Conservation (phyloP, 1,140 invertebrate genomes). For the Andricus grossulariae region DNA sequence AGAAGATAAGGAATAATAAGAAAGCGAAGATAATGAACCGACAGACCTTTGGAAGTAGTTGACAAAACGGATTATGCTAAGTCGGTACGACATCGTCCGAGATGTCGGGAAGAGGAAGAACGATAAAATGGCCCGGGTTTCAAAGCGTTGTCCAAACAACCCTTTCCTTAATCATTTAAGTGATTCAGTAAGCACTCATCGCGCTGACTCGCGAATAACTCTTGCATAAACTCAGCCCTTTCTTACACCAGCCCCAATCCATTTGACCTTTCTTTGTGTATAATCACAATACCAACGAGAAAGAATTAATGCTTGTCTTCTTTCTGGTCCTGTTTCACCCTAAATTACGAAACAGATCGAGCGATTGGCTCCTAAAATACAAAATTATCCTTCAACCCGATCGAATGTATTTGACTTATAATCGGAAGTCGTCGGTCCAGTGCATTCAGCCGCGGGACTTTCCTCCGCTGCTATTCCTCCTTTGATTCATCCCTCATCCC, state of each 20-base stretch:
- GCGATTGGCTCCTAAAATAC: background rate
- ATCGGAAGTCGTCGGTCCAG: background rate
- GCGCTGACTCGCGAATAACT: conserved; percentile 67
- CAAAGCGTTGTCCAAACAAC: conserved; percentile 72
- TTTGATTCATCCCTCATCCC: background rate
- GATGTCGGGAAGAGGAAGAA: conserved; percentile 46
- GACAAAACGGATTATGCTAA: conserved; percentile 72
- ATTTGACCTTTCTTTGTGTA: conserved; percentile 56
- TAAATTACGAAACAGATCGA: background rate
- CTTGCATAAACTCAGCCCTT: conserved; percentile 70
- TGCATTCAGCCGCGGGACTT: background rate
- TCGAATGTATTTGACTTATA: background rate
- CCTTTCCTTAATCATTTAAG: conserved; percentile 76
- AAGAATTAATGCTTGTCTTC: conserved; percentile 42
- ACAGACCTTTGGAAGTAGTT: conserved; percentile 62
- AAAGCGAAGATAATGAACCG: conserved; percentile 63
- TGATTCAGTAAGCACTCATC: conserved; percentile 72
- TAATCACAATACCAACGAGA: conserved; percentile 57
- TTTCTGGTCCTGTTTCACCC: background rate
- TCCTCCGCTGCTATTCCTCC: background rate
- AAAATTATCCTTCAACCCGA: background rate
- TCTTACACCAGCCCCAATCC: conserved; percentile 55
- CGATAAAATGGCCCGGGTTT: conserved; percentile 65
- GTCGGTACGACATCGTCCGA: conserved; percentile 45
- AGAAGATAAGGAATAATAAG: conserved; percentile 51